These are phyloP conservation scores for Baccha elongata DNA, from an alignment of 2,888 invertebrate species.

Conservation along the genomic window DNA sequence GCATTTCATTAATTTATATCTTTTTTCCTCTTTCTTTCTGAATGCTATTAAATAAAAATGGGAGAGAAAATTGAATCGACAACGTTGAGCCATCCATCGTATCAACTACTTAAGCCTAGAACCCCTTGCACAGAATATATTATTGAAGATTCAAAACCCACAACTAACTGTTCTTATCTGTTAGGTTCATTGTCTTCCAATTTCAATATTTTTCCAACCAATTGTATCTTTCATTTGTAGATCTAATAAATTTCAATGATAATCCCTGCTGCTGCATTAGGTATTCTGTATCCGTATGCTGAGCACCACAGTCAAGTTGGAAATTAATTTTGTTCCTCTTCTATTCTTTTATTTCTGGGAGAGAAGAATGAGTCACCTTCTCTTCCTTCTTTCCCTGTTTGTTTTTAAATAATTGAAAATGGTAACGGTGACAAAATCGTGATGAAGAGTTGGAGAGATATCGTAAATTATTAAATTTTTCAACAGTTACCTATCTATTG, in stretches of 20 bases:
- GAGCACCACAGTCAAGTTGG: conserved; percentile 16
- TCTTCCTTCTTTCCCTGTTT: too few relatives aligned
- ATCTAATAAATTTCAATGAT: conserved; percentile 58
- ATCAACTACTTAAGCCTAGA: neutral
- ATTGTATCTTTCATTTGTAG: conserved; percentile 12
- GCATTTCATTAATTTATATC: conserved; percentile 46
- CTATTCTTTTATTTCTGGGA: too few relatives aligned
- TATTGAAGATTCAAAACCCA: neutral
- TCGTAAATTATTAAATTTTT: too few relatives aligned
- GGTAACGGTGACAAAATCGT: too few relatives aligned
- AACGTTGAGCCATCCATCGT: neutral
- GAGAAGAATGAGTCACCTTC: too few relatives aligned
- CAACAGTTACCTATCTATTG: too few relatives aligned
- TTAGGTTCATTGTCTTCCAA: conserved; percentile 12
- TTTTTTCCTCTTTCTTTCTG: conserved; percentile 23
- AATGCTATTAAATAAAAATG: neutral
- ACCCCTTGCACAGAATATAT: too few relatives aligned
- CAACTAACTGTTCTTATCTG: conserved; percentile 45
- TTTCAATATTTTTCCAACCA: neutral
- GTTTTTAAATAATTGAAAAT: too few relatives aligned
- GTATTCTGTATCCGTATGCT: conserved; percentile 50
- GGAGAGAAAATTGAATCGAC: neutral
- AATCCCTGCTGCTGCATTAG: conserved; percentile 49
- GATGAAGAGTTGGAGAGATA: too few relatives aligned
- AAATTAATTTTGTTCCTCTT: too few relatives aligned